A percentile compares a stretch with the other conserved stretches of the same genome.
Evolutionary conservation across 2,888 invertebrate species (phyloP).

Genomic region (Aphrophora alni): DNA sequence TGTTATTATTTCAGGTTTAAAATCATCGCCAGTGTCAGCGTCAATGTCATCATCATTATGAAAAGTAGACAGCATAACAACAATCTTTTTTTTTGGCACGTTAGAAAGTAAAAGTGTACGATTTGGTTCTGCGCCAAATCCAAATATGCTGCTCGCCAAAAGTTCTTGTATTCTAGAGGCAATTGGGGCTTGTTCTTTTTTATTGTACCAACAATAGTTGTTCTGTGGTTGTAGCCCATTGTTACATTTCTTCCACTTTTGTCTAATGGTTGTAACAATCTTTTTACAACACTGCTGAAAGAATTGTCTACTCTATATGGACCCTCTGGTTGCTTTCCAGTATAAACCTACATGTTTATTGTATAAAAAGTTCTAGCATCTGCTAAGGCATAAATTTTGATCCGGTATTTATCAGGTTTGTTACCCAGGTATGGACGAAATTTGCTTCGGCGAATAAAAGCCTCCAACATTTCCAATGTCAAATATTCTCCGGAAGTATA

Average conservation of each 20-base stretch:
- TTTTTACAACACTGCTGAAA: neutral
- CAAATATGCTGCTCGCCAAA: neutral
- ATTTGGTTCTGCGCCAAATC: neutral
- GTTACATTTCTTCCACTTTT: slow-evolving; percentile 10
- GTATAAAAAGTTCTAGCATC: neutral
- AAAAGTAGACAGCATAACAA: neutral
- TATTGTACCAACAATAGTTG: neutral
- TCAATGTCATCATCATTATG: neutral
- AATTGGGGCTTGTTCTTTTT: neutral
- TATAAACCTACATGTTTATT: no score
- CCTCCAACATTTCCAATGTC: neutral
- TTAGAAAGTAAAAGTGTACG: neutral
- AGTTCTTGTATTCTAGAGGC: neutral
- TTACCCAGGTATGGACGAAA: neutral
- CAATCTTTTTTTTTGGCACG: neutral
- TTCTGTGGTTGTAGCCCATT: neutral
- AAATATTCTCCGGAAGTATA: neutral
- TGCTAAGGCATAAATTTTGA: neutral
- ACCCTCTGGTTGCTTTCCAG: neutral
- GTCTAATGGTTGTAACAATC: neutral
- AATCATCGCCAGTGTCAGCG: neutral
- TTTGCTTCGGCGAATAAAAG: neutral
- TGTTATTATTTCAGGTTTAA: neutral
- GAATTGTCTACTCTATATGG: neutral
- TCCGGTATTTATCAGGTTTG: no score